Conservation (phyloP, 2,888 invertebrate species). For the Mythimna vitellina region DNA sequence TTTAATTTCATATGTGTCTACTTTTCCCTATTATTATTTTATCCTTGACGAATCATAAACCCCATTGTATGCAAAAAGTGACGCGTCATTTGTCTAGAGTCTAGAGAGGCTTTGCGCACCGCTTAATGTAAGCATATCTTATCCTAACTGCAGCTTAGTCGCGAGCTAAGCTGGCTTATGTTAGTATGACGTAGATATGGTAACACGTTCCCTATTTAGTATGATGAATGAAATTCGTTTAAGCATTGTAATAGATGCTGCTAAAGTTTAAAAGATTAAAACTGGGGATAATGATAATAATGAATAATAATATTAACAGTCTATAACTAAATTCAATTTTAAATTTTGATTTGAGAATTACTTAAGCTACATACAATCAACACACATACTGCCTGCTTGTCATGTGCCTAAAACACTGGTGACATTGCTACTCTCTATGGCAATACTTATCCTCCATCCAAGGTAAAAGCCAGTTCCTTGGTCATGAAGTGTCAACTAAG, state of each 20-base stretch:
- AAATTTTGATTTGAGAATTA: too few relatives aligned
- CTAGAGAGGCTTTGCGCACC: background rate
- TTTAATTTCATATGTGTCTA: background rate
- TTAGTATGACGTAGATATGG: conserved; percentile 2
- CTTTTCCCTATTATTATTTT: background rate
- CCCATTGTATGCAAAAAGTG: conserved; percentile 29
- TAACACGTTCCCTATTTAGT: background rate
- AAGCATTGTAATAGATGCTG: background rate
- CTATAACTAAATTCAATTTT: background rate
- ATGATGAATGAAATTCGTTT: conserved; percentile 23
- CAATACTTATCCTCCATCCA: too few relatives aligned
- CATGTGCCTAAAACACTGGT: too few relatives aligned
- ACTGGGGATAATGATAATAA: too few relatives aligned
- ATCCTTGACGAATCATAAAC: conserved; percentile 23
- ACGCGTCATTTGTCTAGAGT: conserved; percentile 35
- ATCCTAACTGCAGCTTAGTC: conserved; percentile 23
- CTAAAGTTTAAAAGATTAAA: background rate
- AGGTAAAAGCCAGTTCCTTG: too few relatives aligned
- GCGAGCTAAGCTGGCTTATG: conserved; percentile 18
- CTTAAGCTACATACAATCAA: too few relatives aligned
- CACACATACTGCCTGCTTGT: too few relatives aligned
- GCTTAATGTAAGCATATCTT: conserved; percentile 22
- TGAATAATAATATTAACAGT: background rate
- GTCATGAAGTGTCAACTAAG: too few relatives aligned
- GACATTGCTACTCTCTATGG: too few relatives aligned